Conservation (phyloP, 1,140 invertebrate species). For the Zaprionus nigranus region DNA sequence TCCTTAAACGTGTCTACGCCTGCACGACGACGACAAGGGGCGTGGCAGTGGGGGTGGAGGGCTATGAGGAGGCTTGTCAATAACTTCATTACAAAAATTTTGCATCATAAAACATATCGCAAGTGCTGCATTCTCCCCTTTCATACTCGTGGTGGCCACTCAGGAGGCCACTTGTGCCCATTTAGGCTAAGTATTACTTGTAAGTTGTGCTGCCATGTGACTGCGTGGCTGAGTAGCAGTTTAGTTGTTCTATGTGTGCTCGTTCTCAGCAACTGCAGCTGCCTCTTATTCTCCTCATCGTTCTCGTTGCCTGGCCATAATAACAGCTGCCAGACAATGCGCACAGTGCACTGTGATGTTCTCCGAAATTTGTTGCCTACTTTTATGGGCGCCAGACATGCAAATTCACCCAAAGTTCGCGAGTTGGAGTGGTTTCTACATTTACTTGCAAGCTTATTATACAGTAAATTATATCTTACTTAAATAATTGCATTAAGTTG, state of each 20-base stretch:
- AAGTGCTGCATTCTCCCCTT: conserved; percentile 29
- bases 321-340: conserved; percentile 62
- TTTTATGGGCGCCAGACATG: conserved; percentile 70
- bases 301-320: conserved; percentile 17
- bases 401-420: conserved; percentile 61
- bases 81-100: conserved; percentile 79
- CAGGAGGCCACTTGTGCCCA: conserved; percentile 72
- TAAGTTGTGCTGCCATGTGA: conserved; percentile 73
- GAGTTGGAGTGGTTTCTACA: conserved; percentile 18
- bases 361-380: conserved; percentile 66
- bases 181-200: conserved; percentile 80
- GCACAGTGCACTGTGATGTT: conserved; percentile 37
- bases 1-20: conserved; percentile 55
- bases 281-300: conserved; percentile 12
- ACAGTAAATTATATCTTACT: conserved; percentile 71
- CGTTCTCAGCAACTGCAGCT: conserved; percentile 5
- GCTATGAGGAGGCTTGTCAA: conserved; percentile 47
- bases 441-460: conserved; percentile 61
- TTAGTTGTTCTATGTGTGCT: conserved; percentile 36
- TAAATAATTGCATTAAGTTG: conserved; percentile 35
- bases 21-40: neutral
- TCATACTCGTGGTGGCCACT: conserved; percentile 23
- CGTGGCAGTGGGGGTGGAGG: neutral
- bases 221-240: conserved; percentile 69
- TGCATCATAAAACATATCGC: conserved; percentile 55